Evolutionary conservation across 2,888 invertebrate genomes (phyloP), one percentile per base, ranked within the genome.

Genomic region (Corythucha ciliata): DNA sequence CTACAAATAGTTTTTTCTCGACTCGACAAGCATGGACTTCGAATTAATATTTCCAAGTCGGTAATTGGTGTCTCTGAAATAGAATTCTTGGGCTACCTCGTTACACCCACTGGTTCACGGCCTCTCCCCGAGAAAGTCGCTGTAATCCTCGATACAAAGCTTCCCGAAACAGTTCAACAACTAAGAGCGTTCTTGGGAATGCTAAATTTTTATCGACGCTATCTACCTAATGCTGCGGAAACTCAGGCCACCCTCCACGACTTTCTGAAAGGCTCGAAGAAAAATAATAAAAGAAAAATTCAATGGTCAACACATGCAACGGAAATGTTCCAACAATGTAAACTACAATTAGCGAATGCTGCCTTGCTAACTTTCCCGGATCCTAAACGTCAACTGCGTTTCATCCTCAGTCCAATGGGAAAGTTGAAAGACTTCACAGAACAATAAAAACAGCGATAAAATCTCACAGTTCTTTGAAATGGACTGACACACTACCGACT

Each of bases 131-230:
- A 57, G 5, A 52, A 48, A 16, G 49, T 58, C 0, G 8, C 56
- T 37, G 53, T 57, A 1, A 57, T 59, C 16, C 32, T 27, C 8
- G 37, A 42, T 3, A 54, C 32, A 25, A 42, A 49, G 29, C 27
- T 42, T 27, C 57, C 58, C 1, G 22, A 50, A n/a, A 55, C 50
- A n/a, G 36, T 59, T 12, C 16, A 25, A 2, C 41, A 56, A 12
- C 34, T 58, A 2, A 53, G 62, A 4, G 52, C 58, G 4, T 66
- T 65, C 54, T 37, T 68, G 1, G 66, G 65, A 1, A 65, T 66
- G 62, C n/a, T 66, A 0, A 68, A 66, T 53, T 66, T 65, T 57
- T 67, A 66, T 29, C 50, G 68, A 3, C 48, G 63, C 5, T 68
- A 63, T 54, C 56, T 69, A 1, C 14, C 34, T 14, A 33, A 59